Base-by-base conservation (phyloP, 2,113 vertebrate species). In the Oncorhynchus gorbuscha region DNA sequence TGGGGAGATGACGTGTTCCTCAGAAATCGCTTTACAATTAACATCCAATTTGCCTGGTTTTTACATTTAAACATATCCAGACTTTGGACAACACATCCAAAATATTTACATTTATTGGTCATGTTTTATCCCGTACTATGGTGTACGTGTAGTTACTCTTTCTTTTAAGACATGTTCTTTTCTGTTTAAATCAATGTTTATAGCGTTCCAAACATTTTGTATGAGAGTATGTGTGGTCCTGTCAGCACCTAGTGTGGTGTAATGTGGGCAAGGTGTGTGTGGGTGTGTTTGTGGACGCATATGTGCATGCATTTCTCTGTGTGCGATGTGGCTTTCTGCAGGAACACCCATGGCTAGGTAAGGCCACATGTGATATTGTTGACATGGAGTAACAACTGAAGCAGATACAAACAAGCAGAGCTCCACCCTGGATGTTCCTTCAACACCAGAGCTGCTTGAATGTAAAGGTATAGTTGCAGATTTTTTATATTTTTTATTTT, bases 131-230 rank as follows among this genome's bases (percentile, higher is more conserved):
- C 84, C 79, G 75, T 66, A 74, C 79, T 49, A 80, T 77, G 73
- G 82, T 76, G 73, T 65, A 75, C 71, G 70, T 79, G 77, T 14
- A 76, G 76, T 77, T 80, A 74, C 76, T 86, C 78, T 81, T 79
- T 87, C 69, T 81, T 80, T 81, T 69, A 69, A 30, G 67, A 39
- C 67, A 45, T 39, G 32, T 61, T 82, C 74, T 83, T 90, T 91
- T 91, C 82, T 86, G 86, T 85, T 64, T 82, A 89, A 92, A 91
- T 91, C 91, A 92, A 93, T 93, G 90, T 94, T 94, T 93, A 93
- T 85, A 86, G 88, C 92, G 91, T 93, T 93, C 92, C 92, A 89
- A 88, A 88, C 89, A 86, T 90, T 91, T 92, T 86, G 90, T 89
- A 84, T 71, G 81, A 89, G 87, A 84, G 70, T 90, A 84, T 91